Conservation (phyloP, 2,113 vertebrate genomes). For the Pachypanchax playfairii region DNA sequence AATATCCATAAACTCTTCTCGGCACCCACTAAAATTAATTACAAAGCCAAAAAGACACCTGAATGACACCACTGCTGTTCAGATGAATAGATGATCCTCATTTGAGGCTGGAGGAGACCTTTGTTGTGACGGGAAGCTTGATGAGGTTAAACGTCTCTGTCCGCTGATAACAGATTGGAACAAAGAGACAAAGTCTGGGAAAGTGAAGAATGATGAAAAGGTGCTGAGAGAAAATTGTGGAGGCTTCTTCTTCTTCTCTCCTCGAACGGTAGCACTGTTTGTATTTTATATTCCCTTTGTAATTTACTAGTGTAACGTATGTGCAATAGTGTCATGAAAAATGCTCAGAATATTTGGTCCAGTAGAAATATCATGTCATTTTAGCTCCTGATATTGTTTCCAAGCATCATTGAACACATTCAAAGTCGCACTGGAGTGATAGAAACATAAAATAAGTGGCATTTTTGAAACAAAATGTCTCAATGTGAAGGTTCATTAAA, state of each 20-base stretch:
- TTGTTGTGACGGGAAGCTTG: slow-evolving; percentile 30
- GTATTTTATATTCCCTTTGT: slow-evolving; percentile 33
- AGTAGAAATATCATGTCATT: not conserved
- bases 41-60: slow-evolving; percentile 55
- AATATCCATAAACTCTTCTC: slow-evolving; percentile 33
- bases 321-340: slow-evolving; percentile 6
- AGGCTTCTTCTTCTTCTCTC: slow-evolving; percentile 9
- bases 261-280: slow-evolving; percentile 18
- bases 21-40: slow-evolving; percentile 65
- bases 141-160: slow-evolving; percentile 55
- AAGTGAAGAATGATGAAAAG: slow-evolving; percentile 18
- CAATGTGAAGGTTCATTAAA: not conserved
- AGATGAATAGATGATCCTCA: slow-evolving; percentile 65
- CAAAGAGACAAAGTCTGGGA: slow-evolving; percentile 1
- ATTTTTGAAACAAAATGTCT: not conserved
- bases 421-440: not conserved
- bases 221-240: slow-evolving; percentile 7
- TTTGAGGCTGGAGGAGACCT: slow-evolving; percentile 46
- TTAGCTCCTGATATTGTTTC: slow-evolving; percentile 4
- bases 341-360: not conserved
- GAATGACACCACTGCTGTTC: slow-evolving; percentile 40
- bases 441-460: not conserved
- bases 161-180: slow-evolving; percentile 14
- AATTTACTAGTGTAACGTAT: slow-evolving; percentile 1
- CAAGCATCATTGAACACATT: not conserved